Conservation (phyloP, 1,140 invertebrate species). For the Ladona fulva region DNA sequence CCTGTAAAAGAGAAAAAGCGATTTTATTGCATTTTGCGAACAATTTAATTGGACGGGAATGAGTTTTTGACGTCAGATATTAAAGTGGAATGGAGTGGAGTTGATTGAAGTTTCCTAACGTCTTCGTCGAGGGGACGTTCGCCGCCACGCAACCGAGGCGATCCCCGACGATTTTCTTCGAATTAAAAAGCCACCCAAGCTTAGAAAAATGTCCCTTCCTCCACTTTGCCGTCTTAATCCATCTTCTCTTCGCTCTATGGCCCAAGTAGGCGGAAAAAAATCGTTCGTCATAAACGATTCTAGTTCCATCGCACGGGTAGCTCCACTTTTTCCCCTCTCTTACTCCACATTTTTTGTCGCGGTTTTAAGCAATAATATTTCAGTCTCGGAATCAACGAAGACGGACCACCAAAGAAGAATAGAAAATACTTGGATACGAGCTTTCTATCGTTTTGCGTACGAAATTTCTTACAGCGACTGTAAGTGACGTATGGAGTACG, state of each 20-base stretch:
- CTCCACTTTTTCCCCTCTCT: background rate
- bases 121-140: background rate
- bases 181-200: background rate
- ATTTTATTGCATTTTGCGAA: too few relatives aligned
- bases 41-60: too few relatives aligned
- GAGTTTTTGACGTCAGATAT: too few relatives aligned
- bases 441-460: too few relatives aligned
- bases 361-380: background rate
- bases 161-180: background rate
- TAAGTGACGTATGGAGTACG: too few relatives aligned
- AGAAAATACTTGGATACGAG: too few relatives aligned
- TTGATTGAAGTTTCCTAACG: too few relatives aligned
- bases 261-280: background rate
- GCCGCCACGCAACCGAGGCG: background rate
- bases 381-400: background rate
- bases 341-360: background rate
- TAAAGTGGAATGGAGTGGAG: too few relatives aligned
- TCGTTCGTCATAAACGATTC: background rate
- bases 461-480: too few relatives aligned
- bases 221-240: background rate
- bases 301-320: background rate
- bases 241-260: background rate
- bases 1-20: too few relatives aligned
- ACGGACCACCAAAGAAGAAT: background rate
- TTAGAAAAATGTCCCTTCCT: background rate